phyloP scores from a whole-genome alignment of 2,888 invertebrate species.

The Ochropacha duplaris region DNA sequence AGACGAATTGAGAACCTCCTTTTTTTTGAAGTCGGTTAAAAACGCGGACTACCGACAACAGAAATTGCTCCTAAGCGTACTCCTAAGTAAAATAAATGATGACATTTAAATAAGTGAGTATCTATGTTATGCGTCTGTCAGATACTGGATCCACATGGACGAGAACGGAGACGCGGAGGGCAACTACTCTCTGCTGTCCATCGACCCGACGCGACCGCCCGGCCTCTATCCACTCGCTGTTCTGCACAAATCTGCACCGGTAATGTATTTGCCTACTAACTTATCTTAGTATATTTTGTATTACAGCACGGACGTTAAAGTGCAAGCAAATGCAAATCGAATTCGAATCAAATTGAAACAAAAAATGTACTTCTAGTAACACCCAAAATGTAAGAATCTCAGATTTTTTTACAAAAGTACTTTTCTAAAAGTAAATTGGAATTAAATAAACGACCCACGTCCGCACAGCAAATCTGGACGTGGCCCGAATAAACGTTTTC shows the following conservation, averaged over 20 bases:
- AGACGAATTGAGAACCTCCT: too few species aligned
- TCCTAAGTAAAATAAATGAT: too few species aligned
- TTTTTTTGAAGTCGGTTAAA: too few species aligned
- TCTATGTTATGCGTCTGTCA: conserved; percentile 44
- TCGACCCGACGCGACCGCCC: conserved; percentile 75
- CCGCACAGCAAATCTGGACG: conserved; percentile 50
- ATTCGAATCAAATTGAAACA: neutral
- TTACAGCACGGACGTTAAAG: too few species aligned
- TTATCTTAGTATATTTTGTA: too few species aligned
- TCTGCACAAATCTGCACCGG: conserved; percentile 89
- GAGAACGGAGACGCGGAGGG: conserved; percentile 96
- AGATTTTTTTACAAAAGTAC: conserved; percentile 1
- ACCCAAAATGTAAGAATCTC: neutral
- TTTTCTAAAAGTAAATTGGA: conserved; percentile 28
- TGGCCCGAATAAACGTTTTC: conserved; percentile 50
- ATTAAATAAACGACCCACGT: conserved; percentile 43
- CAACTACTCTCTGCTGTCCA: conserved; percentile 93
- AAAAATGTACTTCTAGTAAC: neutral
- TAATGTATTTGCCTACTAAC: conserved; percentile 71
- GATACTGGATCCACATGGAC: conserved; percentile 96
- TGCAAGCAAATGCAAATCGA: too few species aligned
- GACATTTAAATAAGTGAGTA: conserved; percentile 3
- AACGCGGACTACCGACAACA: too few species aligned
- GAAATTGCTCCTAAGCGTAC: too few species aligned
- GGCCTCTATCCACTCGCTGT: conserved; percentile 90